Conservation (phyloP, 1,140 invertebrate genomes). For the Mycetomoellerius zeteki region DNA sequence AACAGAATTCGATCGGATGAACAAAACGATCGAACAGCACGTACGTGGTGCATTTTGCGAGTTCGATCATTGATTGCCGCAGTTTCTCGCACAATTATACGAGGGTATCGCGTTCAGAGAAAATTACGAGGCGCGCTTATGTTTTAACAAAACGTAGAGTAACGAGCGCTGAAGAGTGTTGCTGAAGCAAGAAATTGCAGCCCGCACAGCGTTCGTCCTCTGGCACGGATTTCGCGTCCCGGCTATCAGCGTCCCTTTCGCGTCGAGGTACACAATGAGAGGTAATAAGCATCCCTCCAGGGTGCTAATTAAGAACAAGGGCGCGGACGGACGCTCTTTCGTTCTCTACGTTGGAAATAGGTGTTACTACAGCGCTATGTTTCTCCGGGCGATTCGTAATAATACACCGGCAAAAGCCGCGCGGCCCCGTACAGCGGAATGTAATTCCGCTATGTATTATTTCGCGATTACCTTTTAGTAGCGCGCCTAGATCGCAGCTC, state of each 20-base stretch:
- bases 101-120: conserved; percentile 10
- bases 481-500: conserved; percentile 41
- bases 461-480: conserved; percentile 58
- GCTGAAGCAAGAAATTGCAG: conserved; percentile 49
- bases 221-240: conserved; percentile 55
- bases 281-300: conserved; percentile 58
- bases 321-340: conserved; percentile 31
- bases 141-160: conserved; percentile 47
- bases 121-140: conserved; percentile 29
- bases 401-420: conserved; percentile 44
- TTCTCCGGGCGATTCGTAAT: conserved; percentile 53
- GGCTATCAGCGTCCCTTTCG: conserved; percentile 40
- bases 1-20: conserved; percentile 32
- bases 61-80: conserved; percentile 36
- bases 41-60: conserved; percentile 5
- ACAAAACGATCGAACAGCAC: background rate
- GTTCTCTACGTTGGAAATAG: conserved; percentile 41
- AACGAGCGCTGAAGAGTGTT: conserved; percentile 34
- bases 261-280: conserved; percentile 48
- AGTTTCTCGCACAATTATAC: conserved; percentile 21
- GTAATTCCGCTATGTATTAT: conserved; percentile 62
- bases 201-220: conserved; percentile 9
- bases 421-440: conserved; percentile 25
- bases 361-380: conserved; percentile 46
- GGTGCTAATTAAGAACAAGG: conserved; percentile 59